These are phyloP conservation scores for silkworm (Bombyx mori) DNA, from an alignment of 1,140 invertebrate species.

Conservation along the genomic window DNA sequence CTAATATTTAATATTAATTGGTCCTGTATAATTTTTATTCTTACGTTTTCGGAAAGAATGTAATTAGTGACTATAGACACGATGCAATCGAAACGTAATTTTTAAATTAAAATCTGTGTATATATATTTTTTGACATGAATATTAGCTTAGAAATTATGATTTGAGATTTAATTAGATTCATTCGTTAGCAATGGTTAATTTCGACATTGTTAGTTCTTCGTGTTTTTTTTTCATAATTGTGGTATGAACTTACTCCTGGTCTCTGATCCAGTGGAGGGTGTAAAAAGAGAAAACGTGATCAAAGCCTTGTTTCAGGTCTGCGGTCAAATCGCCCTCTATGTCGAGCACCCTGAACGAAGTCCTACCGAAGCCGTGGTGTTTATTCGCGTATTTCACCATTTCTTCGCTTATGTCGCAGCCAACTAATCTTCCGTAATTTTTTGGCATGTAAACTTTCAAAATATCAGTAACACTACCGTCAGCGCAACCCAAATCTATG, in stretches of 20 bases:
- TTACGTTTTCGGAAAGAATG: no score
- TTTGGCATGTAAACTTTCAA: constrained; percentile 76
- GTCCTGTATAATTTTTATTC: no score
- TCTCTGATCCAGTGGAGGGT: constrained; percentile 87
- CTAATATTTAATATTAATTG: no score
- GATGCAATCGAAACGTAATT: no score
- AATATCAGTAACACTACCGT: constrained; percentile 81
- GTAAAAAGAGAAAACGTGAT: constrained; percentile 85
- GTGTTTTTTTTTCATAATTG: background rate
- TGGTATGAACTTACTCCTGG: constrained; percentile 72
- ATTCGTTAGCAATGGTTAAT: background rate
- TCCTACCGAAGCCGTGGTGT: constrained; percentile 59
- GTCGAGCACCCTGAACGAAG: constrained; percentile 77
- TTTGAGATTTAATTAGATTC: no score
- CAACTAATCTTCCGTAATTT: constrained; percentile 66
- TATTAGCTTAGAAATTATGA: no score
- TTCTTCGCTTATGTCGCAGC: constrained; percentile 78
- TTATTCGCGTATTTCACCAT: constrained; percentile 80
- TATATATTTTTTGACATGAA: no score
- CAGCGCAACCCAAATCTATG: constrained; percentile 86
- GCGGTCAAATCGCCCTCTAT: constrained; percentile 72
- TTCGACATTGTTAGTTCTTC: background rate
- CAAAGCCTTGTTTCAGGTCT: constrained; percentile 71
- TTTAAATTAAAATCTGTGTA: no score
- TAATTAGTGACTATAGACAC: no score